Evolutionary conservation across 2,113 vertebrate genomes (phyloP), one percentile per base, ranked within the genome.

Genomic region (Hippocampus guttulatus): DNA sequence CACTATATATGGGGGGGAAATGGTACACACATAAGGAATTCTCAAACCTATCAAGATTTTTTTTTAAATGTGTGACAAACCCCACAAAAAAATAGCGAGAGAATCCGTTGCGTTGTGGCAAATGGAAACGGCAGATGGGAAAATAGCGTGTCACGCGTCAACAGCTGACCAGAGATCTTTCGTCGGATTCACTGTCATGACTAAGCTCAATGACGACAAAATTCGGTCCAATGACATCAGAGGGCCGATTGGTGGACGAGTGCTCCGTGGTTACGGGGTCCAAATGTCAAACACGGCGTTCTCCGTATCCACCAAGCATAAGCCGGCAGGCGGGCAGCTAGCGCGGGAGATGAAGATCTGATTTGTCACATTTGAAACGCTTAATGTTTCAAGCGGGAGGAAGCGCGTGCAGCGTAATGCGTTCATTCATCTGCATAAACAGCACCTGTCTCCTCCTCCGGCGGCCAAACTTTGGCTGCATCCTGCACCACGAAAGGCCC

Each of bases 371-470:
- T 98, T 94, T 95, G 94, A 96, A 96, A 95, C 93, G 79, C 95
- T 98, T 38, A 96, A 96, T 97, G 96, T 97, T 98, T 98, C 95
- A 97, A 95, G 94, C 95, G 96, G 96, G 95, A 96, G 95, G 95
- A 97, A 96, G 94, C 93, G 95, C 93, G 94, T 94, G 94, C 93
- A 94, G 93, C 93, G 93, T 96, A 95, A 95, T 94, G 94, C 93
- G 96, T 93, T 98, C 94, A 95, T 94, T 95, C 95, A 95, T 97
- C 96, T 98, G 96, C 94, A 96, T 96, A 96, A 98, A 96, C 94
- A 96, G 96, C 95, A 97, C 96, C 96, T 98, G 97, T 94, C 93
- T 93, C 91, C 94, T 95, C 94, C 94, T 95, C 92, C 87, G 95
- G 89, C 90, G 91, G 91, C 86, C 78, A 38, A 95, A 96, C 91